Conservation (phyloP, 2,797 vertebrate species). For the Periophthalmus magnuspinnatus region DNA sequence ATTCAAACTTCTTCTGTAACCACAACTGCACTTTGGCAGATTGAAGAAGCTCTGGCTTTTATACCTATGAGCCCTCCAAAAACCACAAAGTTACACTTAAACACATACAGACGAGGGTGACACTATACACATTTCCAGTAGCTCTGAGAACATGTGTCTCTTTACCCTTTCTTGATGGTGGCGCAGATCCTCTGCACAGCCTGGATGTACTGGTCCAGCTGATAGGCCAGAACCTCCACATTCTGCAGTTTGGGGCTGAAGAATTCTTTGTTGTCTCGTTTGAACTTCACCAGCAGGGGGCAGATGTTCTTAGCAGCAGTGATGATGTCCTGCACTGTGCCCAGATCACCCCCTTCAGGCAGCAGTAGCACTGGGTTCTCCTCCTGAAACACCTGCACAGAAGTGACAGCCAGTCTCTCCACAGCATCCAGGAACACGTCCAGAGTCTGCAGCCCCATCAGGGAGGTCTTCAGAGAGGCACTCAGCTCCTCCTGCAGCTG, state of each 20-base stretch:
- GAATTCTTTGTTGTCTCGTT: conserved; percentile 56
- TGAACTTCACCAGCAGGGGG: conserved; percentile 65
- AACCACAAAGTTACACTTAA: too few relatives aligned
- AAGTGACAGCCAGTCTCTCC: conserved; percentile 74
- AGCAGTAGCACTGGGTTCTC: conserved; percentile 42
- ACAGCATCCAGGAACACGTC: conserved; percentile 64
- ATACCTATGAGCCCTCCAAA: too few relatives aligned
- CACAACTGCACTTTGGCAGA: too few relatives aligned
- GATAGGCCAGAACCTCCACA: conserved; percentile 56
- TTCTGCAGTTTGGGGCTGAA: conserved; percentile 69
- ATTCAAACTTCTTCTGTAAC: too few relatives aligned
- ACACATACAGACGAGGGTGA: too few relatives aligned
- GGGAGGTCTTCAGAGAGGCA: conserved; percentile 47
- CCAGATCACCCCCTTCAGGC: conserved; percentile 18
- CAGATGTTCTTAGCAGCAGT: conserved; percentile 28
- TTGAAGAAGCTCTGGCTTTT: too few relatives aligned
- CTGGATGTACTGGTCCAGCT: conserved; percentile 67
- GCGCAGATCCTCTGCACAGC: conserved; percentile 56
- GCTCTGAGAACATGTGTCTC: background rate
- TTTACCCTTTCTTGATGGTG: conserved; percentile 59
- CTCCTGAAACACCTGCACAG: conserved; percentile 60
- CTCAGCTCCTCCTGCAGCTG: conserved; percentile 64
- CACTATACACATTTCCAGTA: too few relatives aligned
- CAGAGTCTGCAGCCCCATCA: conserved; percentile 63
- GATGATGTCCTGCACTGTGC: conserved; percentile 47